These are phyloP conservation scores for Malacoraja senta DNA, from an alignment of 2,797 vertebrate species.

Conservation along the genomic window DNA sequence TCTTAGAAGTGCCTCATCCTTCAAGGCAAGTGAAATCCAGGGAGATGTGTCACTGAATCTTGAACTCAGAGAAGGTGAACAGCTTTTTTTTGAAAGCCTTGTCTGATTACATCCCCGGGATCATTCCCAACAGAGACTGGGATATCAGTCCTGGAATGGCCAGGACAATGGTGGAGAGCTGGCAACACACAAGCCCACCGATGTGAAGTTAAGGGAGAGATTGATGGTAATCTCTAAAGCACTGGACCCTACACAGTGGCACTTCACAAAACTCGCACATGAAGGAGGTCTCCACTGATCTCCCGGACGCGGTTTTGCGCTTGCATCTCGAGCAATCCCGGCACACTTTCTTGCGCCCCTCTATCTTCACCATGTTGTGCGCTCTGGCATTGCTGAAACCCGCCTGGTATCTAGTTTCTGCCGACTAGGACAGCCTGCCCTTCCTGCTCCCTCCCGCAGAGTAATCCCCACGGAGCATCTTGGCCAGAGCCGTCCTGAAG, in stretches of 20 bases:
- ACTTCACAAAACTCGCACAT: constrained; percentile 73
- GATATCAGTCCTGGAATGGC: neutral
- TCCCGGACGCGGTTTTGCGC: constrained; percentile 69
- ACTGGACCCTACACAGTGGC: constrained; percentile 71
- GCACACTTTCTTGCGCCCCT: constrained; percentile 67
- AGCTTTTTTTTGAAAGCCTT: neutral
- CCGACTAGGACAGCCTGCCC: constrained; percentile 67
- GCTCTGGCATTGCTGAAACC: constrained; percentile 43
- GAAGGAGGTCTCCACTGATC: constrained; percentile 14
- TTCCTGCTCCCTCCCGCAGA: constrained; percentile 49
- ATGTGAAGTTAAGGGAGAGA: constrained; percentile 41
- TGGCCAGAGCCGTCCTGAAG: constrained; percentile 68
- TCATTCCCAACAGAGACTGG: neutral
- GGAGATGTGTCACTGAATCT: too few species aligned
- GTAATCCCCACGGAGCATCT: constrained; percentile 74
- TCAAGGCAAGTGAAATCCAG: too few species aligned
- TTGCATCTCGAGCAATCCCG: constrained; percentile 75
- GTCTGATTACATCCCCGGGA: neutral
- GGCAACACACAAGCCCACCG: neutral
- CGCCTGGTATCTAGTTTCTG: constrained; percentile 52
- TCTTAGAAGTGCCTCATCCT: too few species aligned
- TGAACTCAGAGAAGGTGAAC: neutral
- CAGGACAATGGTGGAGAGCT: neutral
- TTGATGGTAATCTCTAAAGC: constrained; percentile 78
- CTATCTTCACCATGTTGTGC: constrained; percentile 71